Evolutionary conservation across 1,140 invertebrate species (phyloP), one percentile per base, ranked within the genome.

Genomic region (Rhopalosiphum padi): DNA sequence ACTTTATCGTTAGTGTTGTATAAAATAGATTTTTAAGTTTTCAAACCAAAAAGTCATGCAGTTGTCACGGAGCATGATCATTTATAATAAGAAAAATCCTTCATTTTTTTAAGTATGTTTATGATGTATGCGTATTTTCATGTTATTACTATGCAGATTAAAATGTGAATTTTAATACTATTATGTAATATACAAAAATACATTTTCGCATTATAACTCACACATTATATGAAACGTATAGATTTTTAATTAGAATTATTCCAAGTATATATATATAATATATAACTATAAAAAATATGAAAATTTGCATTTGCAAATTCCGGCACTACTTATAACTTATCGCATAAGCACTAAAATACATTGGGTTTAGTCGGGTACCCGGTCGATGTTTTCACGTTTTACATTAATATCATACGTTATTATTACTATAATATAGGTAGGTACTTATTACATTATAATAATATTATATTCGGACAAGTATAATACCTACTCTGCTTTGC

Each of bases 221-320:
- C 15, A n/a, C 60, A 6, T n/a, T 9, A 11, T 77, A 77, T 77
- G 60, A 77, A 35, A 77, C 18, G 60, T 77, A 77, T 77, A n/a
- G 30, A 77, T 77, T 77, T 77, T 77, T 77, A 18, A 77, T 77
- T n/a, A 77, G 60, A 77, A 77, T 68, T 68, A 68, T 77, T 77
- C 60, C 30, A 30, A 30, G n/a, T 77, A 15, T 77, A n/a, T 77
- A 77, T 41, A 41, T 41, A 41, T 41, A 41, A 41, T 41, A 77
- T 77, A n/a, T 77, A 15, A 77, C 30, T 68, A 68, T 68, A n/a
- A 68, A 68, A 68, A n/a, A 15, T 68, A n/a, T 77, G 30, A n/a
- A 77, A 77, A 77, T 77, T 18, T 77, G 60, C 30, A 77, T 77
- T 77, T 77, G 60, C 60, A 77, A 21, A 77, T 77, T 5, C n/a